Evolutionary conservation across 2,113 vertebrate genomes (phyloP).

Genomic region (Bucco capensis): DNA sequence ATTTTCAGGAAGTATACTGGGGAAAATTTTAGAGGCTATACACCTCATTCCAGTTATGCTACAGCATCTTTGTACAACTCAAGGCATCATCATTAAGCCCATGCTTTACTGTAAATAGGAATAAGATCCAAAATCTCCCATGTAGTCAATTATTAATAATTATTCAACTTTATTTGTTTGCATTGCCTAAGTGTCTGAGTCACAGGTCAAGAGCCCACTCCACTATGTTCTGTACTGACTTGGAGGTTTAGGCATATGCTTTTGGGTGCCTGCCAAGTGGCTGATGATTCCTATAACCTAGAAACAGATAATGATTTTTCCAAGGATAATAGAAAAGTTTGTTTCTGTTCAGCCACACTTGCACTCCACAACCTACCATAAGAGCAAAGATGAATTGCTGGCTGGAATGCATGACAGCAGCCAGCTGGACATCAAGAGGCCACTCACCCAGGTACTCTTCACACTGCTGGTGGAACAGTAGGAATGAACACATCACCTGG

Average conservation of each 20-base stretch:
- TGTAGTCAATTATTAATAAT: not conserved
- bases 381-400: not conserved
- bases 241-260: not conserved
- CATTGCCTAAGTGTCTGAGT: not conserved
- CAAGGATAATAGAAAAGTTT: not conserved
- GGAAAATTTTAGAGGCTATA: not conserved
- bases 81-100: not conserved
- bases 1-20: not conserved
- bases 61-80: not conserved
- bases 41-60: not conserved
- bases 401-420: fast-evolving
- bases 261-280: not conserved
- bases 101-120: not conserved
- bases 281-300: not conserved
- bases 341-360: not conserved
- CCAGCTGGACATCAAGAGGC: fast-evolving
- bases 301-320: not conserved
- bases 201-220: not conserved
- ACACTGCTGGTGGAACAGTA: fast-evolving
- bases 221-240: not conserved
- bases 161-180: not conserved
- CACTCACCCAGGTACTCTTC: fast-evolving
- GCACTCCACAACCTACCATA: fast-evolving
- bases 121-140: not conserved
- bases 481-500: not conserved